Evolutionary conservation across 1,140 invertebrate genomes (phyloP).

Genomic region (Papilio aristodemus): DNA sequence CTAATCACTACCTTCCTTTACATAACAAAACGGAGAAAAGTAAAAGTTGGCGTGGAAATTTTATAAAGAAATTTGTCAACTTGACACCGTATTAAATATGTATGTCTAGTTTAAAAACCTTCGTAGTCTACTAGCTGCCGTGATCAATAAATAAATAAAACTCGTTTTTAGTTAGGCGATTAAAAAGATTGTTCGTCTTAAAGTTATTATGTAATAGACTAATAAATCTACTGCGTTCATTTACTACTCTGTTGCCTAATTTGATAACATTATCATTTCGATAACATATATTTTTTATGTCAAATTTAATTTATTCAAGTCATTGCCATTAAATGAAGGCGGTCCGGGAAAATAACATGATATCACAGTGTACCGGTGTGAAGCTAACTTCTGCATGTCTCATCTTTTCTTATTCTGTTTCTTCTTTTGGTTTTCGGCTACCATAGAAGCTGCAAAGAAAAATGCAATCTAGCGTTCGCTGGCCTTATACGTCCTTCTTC

Average conservation of each 20-base stretch:
- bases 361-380: too few species aligned
- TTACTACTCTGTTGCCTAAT: not conserved
- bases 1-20: too few species aligned
- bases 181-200: not conserved
- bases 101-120: conserved; percentile 11
- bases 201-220: not conserved
- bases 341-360: not conserved
- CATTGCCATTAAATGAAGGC: too few species aligned
- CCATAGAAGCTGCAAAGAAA: too few species aligned
- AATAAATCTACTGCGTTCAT: too few species aligned
- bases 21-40: not conserved
- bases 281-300: not conserved
- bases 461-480: too few species aligned
- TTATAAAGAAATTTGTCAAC: conserved; percentile 8
- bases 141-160: not conserved
- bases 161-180: not conserved
- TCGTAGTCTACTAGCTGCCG: not conserved
- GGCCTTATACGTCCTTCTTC: too few species aligned
- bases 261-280: not conserved
- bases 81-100: not conserved
- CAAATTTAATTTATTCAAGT: not conserved
- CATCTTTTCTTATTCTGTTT: too few species aligned
- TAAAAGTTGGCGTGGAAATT: conserved; percentile 11
- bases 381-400: too few species aligned
- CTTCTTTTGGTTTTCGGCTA: too few species aligned